phyloP scores from a whole-genome alignment of 2,888 invertebrate species.

The Laothoe populi region DNA sequence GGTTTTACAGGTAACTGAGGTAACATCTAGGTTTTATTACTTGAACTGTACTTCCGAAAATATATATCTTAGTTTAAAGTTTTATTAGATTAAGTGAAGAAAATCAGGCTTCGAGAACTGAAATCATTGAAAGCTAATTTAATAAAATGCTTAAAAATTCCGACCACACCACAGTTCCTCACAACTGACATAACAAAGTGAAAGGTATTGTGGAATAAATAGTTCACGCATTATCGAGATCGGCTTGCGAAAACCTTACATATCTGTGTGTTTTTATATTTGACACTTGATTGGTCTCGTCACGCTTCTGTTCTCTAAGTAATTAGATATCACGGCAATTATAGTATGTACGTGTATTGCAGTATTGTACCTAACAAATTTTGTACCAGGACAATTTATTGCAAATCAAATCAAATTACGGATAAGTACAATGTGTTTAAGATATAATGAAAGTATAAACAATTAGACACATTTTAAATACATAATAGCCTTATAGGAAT shows the following conservation, averaged over 20 bases:
- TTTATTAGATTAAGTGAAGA: no score
- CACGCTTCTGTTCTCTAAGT: conserved; percentile 7
- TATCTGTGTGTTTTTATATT: conserved; percentile 1
- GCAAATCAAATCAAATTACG: no score
- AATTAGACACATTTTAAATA: neutral
- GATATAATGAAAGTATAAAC: neutral
- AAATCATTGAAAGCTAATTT: no score
- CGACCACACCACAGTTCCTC: neutral
- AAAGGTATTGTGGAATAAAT: conserved; percentile 5
- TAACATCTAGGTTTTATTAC: no score
- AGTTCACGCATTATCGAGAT: conserved; percentile 19
- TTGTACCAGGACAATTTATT: neutral
- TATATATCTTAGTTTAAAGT: no score
- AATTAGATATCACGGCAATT: conserved; percentile 9
- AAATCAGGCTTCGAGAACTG: no score
- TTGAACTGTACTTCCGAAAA: no score
- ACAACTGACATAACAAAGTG: neutral
- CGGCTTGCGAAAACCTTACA: conserved; percentile 18
- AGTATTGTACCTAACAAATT: neutral
- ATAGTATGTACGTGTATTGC: neutral
- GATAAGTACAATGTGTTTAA: no score
- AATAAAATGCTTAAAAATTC: neutral
- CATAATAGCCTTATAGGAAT: neutral
- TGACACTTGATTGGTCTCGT: conserved; percentile 9
- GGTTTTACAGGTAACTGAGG: no score